Evolutionary conservation across 1,140 invertebrate species (phyloP).

Genomic region (Vollenhovia emeryi): DNA sequence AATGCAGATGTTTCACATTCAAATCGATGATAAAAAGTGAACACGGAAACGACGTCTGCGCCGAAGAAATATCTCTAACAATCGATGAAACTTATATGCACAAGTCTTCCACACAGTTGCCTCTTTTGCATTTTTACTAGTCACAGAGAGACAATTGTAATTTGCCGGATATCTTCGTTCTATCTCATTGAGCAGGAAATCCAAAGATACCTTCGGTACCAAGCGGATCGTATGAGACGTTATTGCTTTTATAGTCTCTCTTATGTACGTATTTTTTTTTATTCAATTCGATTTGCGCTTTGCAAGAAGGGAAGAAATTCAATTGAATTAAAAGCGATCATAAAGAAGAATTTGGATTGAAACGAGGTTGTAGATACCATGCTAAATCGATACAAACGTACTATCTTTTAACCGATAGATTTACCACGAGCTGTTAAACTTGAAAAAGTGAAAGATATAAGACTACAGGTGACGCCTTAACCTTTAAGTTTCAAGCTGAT

Average conservation of each 20-base stretch:
- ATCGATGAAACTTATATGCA: slow-evolving; percentile 66
- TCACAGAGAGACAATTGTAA: slow-evolving; percentile 37
- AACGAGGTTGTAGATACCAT: no score
- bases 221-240: background rate
- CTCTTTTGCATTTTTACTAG: slow-evolving; percentile 65
- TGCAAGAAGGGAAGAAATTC: background rate
- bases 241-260: slow-evolving; percentile 4
- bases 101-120: slow-evolving; percentile 75
- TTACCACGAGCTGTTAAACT: no score
- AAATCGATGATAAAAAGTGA: slow-evolving; percentile 7
- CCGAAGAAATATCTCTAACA: slow-evolving; percentile 6
- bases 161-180: slow-evolving; percentile 7
- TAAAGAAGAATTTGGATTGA: background rate
- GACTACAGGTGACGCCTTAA: no score
- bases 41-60: background rate
- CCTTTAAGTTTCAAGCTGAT: no score
- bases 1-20: background rate
- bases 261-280: background rate
- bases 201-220: slow-evolving; percentile 3
- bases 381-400: no score
- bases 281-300: background rate
- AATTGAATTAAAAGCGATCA: slow-evolving; percentile 13
- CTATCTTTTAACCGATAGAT: no score
- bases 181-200: slow-evolving; percentile 11
- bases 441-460: no score